Percentiles rank a stretch among this genome's conserved stretches.
Conservation (phyloP, 92 coral and sea anemone species). For the Metridium senile region DNA sequence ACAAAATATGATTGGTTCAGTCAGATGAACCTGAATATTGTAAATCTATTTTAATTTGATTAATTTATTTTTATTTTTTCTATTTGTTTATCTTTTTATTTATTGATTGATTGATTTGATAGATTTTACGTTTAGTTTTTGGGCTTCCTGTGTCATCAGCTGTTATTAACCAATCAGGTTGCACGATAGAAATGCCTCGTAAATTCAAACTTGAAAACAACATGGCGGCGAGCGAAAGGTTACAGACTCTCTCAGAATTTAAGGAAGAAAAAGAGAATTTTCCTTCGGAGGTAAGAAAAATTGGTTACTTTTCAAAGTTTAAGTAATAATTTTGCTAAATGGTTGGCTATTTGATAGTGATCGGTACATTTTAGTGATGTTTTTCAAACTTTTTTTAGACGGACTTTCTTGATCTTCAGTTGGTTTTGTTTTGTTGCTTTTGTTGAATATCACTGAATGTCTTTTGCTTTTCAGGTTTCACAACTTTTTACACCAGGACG, state of each 20-base stretch:
- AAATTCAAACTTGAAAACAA: slow-evolving; percentile 34
- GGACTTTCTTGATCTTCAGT: background rate
- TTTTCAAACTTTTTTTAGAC: background rate
- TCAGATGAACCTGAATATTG: too few relatives aligned
- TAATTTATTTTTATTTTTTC: too few relatives aligned
- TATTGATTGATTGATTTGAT: too few relatives aligned
- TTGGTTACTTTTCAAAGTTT: background rate
- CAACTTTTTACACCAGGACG: slow-evolving; percentile 62
- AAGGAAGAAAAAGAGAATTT: slow-evolving; percentile 61
- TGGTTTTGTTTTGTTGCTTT: background rate
- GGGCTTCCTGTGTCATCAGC: slow-evolving; percentile 30
- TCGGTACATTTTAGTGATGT: background rate
- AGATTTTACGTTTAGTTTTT: too few relatives aligned
- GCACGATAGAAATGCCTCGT: slow-evolving; percentile 27
- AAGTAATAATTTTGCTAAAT: background rate
- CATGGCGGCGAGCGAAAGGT: slow-evolving; percentile 26
- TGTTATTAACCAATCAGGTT: slow-evolving; percentile 27
- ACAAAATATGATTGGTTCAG: too few relatives aligned
- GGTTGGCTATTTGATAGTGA: background rate
- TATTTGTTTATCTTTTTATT: too few relatives aligned
- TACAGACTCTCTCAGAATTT: slow-evolving; percentile 14
- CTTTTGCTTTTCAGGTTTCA: slow-evolving; percentile 7
- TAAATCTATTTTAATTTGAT: too few relatives aligned
- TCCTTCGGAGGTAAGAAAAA: slow-evolving; percentile 42
- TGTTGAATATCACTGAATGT: background rate